phyloP scores from a whole-genome alignment of 2,113 vertebrate genomes.

The Isurus oxyrinchus region DNA sequence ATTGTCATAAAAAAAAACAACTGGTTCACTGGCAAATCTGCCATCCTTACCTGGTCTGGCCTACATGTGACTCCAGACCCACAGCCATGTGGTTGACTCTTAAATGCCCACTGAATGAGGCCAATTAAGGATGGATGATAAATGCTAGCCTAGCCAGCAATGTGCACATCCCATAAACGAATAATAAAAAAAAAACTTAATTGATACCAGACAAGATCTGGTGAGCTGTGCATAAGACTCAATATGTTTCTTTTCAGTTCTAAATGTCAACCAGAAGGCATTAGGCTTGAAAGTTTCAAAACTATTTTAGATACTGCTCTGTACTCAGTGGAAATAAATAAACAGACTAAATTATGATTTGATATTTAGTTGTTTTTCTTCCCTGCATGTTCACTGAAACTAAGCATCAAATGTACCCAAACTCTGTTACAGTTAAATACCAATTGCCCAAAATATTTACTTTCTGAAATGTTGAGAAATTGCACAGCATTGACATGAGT shows the following conservation, averaged over 20 bases:
- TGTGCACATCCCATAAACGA: too few relatives aligned
- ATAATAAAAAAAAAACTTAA: not conserved
- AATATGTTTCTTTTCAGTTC: not conserved
- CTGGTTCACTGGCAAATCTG: too few relatives aligned
- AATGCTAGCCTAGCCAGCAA: too few relatives aligned
- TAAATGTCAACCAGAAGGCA: not conserved
- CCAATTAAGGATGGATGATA: too few relatives aligned
- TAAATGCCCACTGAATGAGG: too few relatives aligned
- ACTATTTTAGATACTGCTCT: not conserved
- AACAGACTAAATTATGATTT: not conserved
- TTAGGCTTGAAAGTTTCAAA: not conserved
- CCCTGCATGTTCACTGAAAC: not conserved
- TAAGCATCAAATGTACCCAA: constrained; percentile 8
- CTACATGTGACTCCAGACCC: too few relatives aligned
- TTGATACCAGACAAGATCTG: not conserved
- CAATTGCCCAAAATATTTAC: not conserved
- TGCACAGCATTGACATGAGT: not conserved
- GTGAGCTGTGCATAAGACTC: not conserved
- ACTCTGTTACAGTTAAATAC: not conserved
- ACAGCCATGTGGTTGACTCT: too few relatives aligned
- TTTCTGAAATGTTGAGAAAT: not conserved
- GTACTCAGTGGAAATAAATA: not conserved
- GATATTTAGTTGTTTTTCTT: not conserved
- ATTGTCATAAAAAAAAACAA: too few relatives aligned
- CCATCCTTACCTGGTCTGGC: too few relatives aligned